A percentile compares a stretch with the other conserved stretches of the same genome.
These are phyloP conservation scores for Acanthaster planci DNA, from an alignment of 35 echinoderm and acorn worm species.

Conservation along the genomic window DNA sequence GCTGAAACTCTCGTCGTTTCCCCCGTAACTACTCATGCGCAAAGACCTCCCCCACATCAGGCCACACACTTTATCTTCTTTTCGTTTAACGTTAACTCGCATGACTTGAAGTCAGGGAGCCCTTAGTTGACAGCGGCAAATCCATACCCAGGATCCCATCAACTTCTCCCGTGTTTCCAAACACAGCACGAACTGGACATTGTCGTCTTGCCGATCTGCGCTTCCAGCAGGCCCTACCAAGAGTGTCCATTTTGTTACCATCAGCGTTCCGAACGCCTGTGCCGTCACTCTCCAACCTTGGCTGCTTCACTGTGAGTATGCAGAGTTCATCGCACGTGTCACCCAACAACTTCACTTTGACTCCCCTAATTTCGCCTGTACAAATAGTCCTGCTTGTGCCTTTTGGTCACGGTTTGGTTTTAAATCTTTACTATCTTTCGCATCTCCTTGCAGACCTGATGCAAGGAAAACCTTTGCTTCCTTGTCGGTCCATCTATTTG, in stretches of 20 bases:
- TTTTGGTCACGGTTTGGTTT: too few species aligned
- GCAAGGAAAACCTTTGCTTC: too few species aligned
- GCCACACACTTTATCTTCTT: not conserved
- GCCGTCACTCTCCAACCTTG: not conserved
- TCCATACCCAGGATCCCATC: constrained; percentile 45
- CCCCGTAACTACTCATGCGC: not conserved
- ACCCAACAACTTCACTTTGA: not conserved
- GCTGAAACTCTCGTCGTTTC: not conserved
- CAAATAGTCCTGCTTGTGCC: not conserved
- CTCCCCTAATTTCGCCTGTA: not conserved
- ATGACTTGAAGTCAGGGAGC: not conserved
- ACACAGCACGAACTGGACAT: too few species aligned
- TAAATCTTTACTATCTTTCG: too few species aligned
- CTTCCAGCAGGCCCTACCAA: not conserved
- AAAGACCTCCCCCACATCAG: not conserved
- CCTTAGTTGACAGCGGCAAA: not conserved
- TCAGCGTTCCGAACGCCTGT: not conserved
- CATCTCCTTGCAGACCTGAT: not conserved
- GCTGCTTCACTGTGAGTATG: not conserved
- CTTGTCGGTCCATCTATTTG: too few species aligned
- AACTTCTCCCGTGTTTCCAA: too few species aligned
- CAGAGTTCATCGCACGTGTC: not conserved
- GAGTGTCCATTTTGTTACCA: not conserved
- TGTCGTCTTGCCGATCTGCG: not conserved
- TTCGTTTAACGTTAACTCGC: not conserved